A percentile compares a stretch with the other conserved stretches of the same genome.
Evolutionary conservation across 2,797 vertebrate species (phyloP).

Genomic region (Lutjanus argentimaculatus): DNA sequence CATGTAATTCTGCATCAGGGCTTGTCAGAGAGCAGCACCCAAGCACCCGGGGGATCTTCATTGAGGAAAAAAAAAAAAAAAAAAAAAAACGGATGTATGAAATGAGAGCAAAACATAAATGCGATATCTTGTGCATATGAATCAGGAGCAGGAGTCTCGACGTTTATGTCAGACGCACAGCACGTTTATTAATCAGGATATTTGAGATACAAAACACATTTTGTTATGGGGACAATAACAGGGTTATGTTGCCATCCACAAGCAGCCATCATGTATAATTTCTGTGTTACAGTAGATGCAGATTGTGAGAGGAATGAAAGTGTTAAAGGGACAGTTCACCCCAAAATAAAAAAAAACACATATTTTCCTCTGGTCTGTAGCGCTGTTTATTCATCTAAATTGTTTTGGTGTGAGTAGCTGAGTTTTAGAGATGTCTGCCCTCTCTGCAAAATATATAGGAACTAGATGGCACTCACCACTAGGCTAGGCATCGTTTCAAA

Average conservation of each 20-base stretch:
- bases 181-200: conserved; percentile 74
- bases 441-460: too few relatives aligned
- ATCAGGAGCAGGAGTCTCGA: conserved; percentile 10
- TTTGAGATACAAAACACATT: conserved; percentile 73
- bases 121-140: conserved; percentile 12
- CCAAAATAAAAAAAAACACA: too few relatives aligned
- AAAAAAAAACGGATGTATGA: conserved; percentile 21
- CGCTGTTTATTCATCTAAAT: too few relatives aligned
- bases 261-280: conserved; percentile 28
- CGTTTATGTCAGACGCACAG: conserved; percentile 24
- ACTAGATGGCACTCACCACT: too few relatives aligned
- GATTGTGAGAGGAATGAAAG: conserved; percentile 67
- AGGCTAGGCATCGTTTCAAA: too few relatives aligned
- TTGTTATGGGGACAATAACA: conserved; percentile 59
- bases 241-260: conserved; percentile 59
- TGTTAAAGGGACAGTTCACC: conserved; percentile 22
- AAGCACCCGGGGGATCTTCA: conserved; percentile 51
- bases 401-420: too few relatives aligned
- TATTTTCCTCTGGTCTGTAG: too few relatives aligned
- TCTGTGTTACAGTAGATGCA: conserved; percentile 46
- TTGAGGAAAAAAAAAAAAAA: conserved; percentile 13
- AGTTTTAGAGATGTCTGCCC: too few relatives aligned
- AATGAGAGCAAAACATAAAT: conserved; percentile 25
- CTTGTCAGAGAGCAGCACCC: conserved; percentile 65
- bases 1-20: conserved; percentile 73